These are phyloP conservation scores for Eolophus roseicapilla DNA, from an alignment of 2,113 vertebrate genomes.

Conservation along the genomic window DNA sequence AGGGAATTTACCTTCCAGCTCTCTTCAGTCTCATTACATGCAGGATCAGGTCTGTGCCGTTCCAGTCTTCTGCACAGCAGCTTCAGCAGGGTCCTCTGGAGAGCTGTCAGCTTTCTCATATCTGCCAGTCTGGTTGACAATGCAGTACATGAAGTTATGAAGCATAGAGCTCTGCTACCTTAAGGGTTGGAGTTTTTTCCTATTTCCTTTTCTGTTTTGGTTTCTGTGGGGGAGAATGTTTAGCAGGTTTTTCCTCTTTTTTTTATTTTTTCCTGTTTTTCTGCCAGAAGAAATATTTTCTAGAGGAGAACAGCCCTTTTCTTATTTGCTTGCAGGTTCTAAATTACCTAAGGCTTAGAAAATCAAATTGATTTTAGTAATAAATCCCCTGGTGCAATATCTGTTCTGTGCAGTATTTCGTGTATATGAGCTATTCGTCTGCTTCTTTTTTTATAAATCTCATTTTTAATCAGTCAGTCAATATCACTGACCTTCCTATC, in stretches of 20 bases:
- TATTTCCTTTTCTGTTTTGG: background rate
- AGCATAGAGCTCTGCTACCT: constrained; percentile 54
- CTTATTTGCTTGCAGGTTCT: background rate
- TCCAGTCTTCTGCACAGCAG: constrained; percentile 70
- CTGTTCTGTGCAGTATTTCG: constrained; percentile 33
- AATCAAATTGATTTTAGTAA: constrained; percentile 48
- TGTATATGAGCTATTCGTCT: background rate
- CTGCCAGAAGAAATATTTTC: constrained; percentile 25
- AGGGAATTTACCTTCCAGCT: constrained; percentile 48
- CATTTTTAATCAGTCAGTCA: constrained; percentile 27
- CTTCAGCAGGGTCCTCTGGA: constrained; percentile 52
- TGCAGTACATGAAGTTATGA: constrained; percentile 46
- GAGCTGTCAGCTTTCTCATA: constrained; percentile 69
- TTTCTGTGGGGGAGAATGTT: background rate
- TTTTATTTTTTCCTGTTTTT: background rate
- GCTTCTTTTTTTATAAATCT: constrained; percentile 17
- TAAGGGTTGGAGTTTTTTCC: background rate
- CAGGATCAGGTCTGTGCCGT: constrained; percentile 69
- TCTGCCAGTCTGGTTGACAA: constrained; percentile 67
- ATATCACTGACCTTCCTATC: background rate
- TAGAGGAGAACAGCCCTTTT: background rate
- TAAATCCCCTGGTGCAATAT: constrained; percentile 27
- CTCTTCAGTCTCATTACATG: constrained; percentile 74
- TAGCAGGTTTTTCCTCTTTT: background rate
- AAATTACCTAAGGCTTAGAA: constrained; percentile 34